A percentile compares a stretch with the other conserved stretches of the same genome.
Evolutionary conservation across 2,113 vertebrate species (phyloP).

Genomic region (Sturnus vulgaris): DNA sequence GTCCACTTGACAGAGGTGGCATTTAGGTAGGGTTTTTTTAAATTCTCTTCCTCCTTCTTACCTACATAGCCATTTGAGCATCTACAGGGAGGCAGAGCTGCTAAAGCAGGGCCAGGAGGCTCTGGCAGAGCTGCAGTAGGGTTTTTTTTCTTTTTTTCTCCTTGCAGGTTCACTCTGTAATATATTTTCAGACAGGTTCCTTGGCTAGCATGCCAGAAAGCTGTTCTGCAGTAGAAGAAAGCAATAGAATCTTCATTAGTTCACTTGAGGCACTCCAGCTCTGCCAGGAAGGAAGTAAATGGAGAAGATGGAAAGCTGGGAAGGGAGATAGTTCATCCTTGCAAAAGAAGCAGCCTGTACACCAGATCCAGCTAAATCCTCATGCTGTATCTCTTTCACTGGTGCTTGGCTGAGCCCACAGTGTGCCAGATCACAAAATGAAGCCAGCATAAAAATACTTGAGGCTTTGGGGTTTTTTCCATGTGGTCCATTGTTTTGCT

Average conservation of each 20-base stretch:
- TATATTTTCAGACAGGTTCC: background rate
- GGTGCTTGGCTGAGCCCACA: background rate
- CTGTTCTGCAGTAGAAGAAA: background rate
- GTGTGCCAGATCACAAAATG: background rate
- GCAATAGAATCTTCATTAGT: background rate
- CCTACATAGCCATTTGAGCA: accelerated
- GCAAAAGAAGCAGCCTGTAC: background rate
- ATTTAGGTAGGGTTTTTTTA: background rate
- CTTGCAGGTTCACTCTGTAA: background rate
- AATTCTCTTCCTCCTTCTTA: background rate
- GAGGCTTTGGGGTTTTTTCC: background rate
- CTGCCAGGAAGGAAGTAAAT: background rate
- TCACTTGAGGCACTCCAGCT: background rate
- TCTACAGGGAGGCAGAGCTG: background rate
- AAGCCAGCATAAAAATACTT: background rate
- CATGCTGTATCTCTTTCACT: background rate
- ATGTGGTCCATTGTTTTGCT: background rate
- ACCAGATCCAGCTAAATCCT: background rate
- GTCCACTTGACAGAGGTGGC: background rate
- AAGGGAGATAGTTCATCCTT: background rate
- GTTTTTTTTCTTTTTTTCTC: background rate
- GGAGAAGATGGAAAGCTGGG: background rate
- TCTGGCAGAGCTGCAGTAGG: background rate
- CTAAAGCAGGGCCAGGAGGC: background rate
- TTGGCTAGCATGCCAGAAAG: background rate